Evolutionary conservation across 2,888 invertebrate species (phyloP), one percentile per base, ranked within the genome.

Genomic region (Bugulina stolonifera): DNA sequence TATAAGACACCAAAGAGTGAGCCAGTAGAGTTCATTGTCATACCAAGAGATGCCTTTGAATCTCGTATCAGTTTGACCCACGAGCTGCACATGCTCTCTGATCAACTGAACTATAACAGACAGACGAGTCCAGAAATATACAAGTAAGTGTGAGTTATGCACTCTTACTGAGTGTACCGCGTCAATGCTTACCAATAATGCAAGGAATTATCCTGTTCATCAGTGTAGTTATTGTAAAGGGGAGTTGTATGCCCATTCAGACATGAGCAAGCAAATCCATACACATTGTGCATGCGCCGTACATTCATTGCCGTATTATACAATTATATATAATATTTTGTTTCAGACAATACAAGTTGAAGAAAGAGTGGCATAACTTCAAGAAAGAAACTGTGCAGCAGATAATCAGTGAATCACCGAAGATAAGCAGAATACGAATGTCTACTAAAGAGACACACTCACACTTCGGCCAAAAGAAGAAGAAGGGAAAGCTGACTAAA

Each of bases 11-110:
- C 64, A 10, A 64, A 64, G 34, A 27, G n/a, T n/a, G 5, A 27
- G 29, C 27, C 32, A 5, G 27, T 27, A 25, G 64, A 64, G 64
- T 64, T 64, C 32, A 64, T 64, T 64, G 34, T 64, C 32, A 32
- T 64, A 64, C 64, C 64, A 5, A 25, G 64, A 32, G 64, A 64
- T 64, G 64, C 64, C 32, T 64, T 64, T 32, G 64, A 64, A 32
- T 64, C 64, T 27, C 25, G 27, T 5, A 64, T 64, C 2, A 23
- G 29, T 32, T 32, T 64, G 64, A 64, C 5, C 14, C 64, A 64
- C 32, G 29, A 64, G 34, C 64, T 64, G 32, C 32, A 32, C 27
- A 64, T 64, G 64, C 10, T 64, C 27, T 29, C 32, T 64, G 18
- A 64, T 32, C 25, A 10, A 32, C 64, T 64, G 14, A 32, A 22